phyloP scores from a whole-genome alignment of 2,797 vertebrate genomes.

The Podargus strigoides region DNA sequence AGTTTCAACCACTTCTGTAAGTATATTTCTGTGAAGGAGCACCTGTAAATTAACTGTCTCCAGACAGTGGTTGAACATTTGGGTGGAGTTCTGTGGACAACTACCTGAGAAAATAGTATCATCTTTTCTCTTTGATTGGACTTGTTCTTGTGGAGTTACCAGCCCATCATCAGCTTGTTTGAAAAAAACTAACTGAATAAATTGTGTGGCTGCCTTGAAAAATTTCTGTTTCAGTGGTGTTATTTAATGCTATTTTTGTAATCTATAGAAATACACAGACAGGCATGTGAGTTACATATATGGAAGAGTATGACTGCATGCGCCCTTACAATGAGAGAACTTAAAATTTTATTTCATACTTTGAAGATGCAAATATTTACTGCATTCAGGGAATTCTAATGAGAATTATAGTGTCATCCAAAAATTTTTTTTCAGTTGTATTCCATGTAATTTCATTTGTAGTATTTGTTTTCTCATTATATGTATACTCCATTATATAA shows the following conservation, averaged over 20 bases:
- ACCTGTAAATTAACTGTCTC: neutral
- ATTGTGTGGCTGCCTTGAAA: neutral
- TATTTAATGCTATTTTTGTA: neutral
- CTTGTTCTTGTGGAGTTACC: neutral
- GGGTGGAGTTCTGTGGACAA: neutral
- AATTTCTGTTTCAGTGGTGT: neutral
- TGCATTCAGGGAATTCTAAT: neutral
- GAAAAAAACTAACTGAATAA: neutral
- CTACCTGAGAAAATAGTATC: neutral
- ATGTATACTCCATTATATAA: too few relatives aligned
- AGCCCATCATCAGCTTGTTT: neutral
- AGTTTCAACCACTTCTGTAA: neutral
- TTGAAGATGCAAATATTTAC: neutral
- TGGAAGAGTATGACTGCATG: neutral
- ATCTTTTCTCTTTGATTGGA: neutral
- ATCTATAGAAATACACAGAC: neutral
- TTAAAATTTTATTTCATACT: neutral
- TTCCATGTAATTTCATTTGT: neutral
- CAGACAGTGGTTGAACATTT: neutral
- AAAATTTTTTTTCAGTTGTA: neutral
- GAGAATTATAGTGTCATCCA: rapidly evolving
- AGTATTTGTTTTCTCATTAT: neutral
- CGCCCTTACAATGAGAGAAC: neutral
- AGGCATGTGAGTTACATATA: neutral
- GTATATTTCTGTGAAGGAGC: neutral